Conservation (phyloP, 2,113 vertebrate species). For the Tichodroma muraria region DNA sequence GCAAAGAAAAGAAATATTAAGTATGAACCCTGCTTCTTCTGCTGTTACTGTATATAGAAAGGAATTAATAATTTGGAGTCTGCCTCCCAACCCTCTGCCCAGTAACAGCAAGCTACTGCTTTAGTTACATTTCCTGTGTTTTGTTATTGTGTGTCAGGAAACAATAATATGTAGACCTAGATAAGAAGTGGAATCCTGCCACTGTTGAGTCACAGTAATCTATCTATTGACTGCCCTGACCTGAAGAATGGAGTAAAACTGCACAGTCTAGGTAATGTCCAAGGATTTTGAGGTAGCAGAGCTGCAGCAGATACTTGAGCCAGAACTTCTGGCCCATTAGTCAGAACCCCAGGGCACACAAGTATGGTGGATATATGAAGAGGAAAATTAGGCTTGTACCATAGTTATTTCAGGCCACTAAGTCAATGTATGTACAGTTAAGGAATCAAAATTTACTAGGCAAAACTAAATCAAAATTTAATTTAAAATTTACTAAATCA, state of each 20-base stretch:
- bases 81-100: background rate
- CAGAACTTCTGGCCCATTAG: background rate
- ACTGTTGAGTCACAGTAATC: background rate
- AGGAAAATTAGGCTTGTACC: background rate
- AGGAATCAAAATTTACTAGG: background rate
- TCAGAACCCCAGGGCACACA: background rate
- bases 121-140: background rate
- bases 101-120: background rate
- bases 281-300: background rate
- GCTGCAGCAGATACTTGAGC: background rate
- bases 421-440: background rate
- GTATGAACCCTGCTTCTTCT: background rate
- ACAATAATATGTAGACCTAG: background rate
- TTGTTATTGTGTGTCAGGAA: background rate
- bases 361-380: background rate
- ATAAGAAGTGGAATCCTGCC: background rate
- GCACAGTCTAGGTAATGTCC: background rate
- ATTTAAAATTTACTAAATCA: too few species aligned
- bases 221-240: background rate
- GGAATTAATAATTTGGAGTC: background rate
- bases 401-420: background rate
- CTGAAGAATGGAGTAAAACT: background rate
- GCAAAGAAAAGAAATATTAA: background rate
- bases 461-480: too few species aligned
- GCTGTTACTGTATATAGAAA: background rate